Evolutionary conservation across 2,888 invertebrate genomes (phyloP), one percentile per base, ranked within the genome.

Genomic region (Epirrita christyi): DNA sequence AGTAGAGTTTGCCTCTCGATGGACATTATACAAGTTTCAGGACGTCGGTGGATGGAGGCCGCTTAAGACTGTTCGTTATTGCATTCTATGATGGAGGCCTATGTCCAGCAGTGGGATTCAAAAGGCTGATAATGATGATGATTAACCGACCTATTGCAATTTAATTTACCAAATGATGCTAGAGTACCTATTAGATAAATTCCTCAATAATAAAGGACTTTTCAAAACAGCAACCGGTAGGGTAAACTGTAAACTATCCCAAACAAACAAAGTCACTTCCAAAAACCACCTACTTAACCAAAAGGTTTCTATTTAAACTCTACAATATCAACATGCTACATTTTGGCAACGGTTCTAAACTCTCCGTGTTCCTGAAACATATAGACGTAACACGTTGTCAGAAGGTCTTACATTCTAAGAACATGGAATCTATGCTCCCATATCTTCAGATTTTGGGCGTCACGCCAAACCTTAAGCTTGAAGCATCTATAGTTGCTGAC

Each of bases 331-430:
- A 46, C 46, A 41, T 52, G 1, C 8, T 38, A 36, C 48, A 40
- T 52, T 56, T 32, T 32, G 32, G 8, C 9, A 9, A 9, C 2
- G 9, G 8, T 57, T 57, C 47, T 43, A 46, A 57, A 36, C 42
- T 5, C 13, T 28, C 5, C 37, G 27, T 34, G 41, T 57, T 48
- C 57, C 40, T 48, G 48, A 21, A 21, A 48, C 52, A 48, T n/a
- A n/a, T 43, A 43, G 52, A 57, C 36, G 52, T 48, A 57, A 44
- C 43, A 57, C 37, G 47, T 52, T 46, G 46, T 56, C 46, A 32
- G 37, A n/a, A 42, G 47, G 37, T 54, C 34, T 28, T 48, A 41
- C 45, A 50, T 40, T n/a, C n/a, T n/a, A n/a, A 21, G 21, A 21
- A 21, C 21, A 21, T 21, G 21, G 2, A 9, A 38, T 10, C 13